Percentiles rank a stretch among this genome's conserved stretches.
Evolutionary conservation across 2,797 vertebrate species (phyloP).

Genomic region (Momotus momota): DNA sequence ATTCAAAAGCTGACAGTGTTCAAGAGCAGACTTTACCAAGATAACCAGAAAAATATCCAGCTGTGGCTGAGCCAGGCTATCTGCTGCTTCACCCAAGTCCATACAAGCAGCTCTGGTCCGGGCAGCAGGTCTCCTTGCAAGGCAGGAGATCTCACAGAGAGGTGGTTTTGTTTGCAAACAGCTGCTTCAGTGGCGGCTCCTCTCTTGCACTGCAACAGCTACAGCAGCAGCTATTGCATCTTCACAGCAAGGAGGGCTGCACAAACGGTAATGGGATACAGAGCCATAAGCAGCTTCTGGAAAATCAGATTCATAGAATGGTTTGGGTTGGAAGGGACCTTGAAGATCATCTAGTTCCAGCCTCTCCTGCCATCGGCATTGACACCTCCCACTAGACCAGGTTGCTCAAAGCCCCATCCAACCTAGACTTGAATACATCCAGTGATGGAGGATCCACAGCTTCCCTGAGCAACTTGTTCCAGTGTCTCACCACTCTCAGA

Average conservation of each 20-base stretch:
- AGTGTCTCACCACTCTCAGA: no score
- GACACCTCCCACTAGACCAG: no score
- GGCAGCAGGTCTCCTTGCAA: not conserved
- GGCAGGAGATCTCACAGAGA: not conserved
- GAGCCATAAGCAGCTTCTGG: not conserved
- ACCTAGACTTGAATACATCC: no score
- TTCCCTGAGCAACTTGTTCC: no score
- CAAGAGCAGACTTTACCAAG: not conserved
- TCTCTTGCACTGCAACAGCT: not conserved
- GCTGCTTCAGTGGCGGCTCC: not conserved
- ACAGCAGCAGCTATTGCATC: not conserved
- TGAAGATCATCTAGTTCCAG: no score
- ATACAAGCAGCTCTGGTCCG: not conserved
- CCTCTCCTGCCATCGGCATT: no score
- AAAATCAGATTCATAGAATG: not conserved
- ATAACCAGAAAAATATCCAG: not conserved
- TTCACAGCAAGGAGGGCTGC: not conserved
- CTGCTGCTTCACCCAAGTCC: not conserved
- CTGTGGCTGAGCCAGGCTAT: not conserved
- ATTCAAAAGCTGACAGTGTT: not conserved
- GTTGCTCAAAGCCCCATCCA: no score
- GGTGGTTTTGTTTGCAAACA: not conserved
- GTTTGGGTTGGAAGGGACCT: no score
- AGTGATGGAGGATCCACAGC: no score
- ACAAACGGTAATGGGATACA: not conserved